These are phyloP conservation scores for Puma concolor DNA, from an alignment of 2,113 vertebrate genomes.

Conservation along the genomic window DNA sequence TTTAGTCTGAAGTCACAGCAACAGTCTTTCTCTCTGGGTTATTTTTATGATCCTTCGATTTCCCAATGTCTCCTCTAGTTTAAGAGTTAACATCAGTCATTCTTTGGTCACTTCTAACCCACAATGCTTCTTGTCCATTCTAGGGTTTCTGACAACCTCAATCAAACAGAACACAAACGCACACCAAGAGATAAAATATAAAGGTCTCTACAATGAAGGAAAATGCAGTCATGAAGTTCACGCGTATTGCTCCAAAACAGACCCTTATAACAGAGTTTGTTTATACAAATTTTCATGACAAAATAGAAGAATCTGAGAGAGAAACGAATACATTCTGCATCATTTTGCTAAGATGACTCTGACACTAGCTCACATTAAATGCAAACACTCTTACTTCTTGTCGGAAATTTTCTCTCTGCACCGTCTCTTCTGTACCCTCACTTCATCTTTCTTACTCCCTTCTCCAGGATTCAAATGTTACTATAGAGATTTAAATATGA, in stretches of 20 bases:
- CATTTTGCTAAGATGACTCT: neutral
- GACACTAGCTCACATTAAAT: neutral
- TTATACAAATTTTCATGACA: neutral
- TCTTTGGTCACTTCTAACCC: neutral
- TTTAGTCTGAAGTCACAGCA: neutral
- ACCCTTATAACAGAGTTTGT: neutral
- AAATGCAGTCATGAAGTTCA: neutral
- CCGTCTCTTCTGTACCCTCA: neutral
- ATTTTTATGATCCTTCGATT: neutral
- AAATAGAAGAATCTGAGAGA: neutral
- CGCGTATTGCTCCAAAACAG: neutral
- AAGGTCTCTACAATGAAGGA: neutral
- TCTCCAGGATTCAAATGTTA: neutral
- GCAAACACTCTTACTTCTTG: neutral
- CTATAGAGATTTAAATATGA: conserved; percentile 13
- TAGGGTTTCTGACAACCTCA: neutral
- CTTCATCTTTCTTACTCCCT: neutral
- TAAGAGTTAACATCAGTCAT: neutral
- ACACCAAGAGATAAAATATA: neutral
- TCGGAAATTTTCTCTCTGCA: neutral
- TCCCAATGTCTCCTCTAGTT: neutral
- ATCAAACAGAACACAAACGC: conserved; percentile 1
- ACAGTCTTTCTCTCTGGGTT: neutral
- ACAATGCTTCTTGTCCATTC: neutral
- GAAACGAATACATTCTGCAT: neutral